Evolutionary conservation across 2,797 vertebrate species (phyloP).

Genomic region (Macrochelys suwanniensis): DNA sequence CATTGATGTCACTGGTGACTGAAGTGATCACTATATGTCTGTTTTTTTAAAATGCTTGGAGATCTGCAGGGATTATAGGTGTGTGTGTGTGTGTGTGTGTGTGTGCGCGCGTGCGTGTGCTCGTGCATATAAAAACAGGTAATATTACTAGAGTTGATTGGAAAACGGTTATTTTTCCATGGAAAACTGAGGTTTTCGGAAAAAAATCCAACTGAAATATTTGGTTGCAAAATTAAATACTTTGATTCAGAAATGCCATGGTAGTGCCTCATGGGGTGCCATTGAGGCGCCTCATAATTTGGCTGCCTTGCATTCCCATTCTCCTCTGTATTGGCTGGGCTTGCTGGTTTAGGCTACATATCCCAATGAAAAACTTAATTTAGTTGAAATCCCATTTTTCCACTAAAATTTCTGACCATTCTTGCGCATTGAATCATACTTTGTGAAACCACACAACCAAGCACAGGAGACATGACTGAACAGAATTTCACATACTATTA

Average conservation of each 20-base stretch:
- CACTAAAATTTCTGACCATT: fast-evolving
- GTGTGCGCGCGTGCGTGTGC: fast-evolving
- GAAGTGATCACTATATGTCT: neutral
- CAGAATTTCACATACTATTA: neutral
- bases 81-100: fast-evolving
- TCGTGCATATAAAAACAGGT: neutral
- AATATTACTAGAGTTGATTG: neutral
- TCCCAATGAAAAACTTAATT: neutral
- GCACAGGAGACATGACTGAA: neutral
- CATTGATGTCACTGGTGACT: neutral
- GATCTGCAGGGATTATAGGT: neutral
- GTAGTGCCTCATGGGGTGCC: neutral
- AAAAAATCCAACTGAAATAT: neutral
- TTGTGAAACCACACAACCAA: neutral
- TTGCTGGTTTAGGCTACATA: neutral
- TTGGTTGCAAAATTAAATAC: neutral
- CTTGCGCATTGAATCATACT: neutral
- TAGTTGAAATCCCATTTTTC: neutral
- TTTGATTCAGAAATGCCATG: neutral
- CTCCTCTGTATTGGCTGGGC: neutral
- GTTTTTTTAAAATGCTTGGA: neutral
- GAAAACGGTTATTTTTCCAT: neutral
- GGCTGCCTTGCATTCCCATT: neutral
- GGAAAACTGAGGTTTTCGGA: neutral
- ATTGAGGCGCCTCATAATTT: neutral